Percentiles rank a stretch among this genome's conserved stretches.
These are phyloP conservation scores for Parauchenoglanis punctatus DNA, from an alignment of 2,797 vertebrate species.

Conservation along the genomic window DNA sequence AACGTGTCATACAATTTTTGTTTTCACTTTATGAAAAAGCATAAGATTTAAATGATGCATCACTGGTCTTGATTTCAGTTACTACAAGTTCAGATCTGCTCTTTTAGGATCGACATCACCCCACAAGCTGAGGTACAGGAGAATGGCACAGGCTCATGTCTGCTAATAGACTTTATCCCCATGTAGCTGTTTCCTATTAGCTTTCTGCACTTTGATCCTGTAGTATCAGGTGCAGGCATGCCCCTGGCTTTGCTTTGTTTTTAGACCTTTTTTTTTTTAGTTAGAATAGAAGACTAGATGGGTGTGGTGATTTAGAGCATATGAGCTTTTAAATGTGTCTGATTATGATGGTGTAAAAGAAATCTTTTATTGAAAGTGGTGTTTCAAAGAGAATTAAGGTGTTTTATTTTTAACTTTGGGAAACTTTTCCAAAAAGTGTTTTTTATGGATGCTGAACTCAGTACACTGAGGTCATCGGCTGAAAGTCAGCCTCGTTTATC, in stretches of 20 bases:
- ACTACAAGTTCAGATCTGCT: conserved; percentile 72
- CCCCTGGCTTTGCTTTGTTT: conserved; percentile 1
- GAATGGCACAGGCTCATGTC: not conserved
- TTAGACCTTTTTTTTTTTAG: not conserved
- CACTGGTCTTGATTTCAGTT: conserved; percentile 76
- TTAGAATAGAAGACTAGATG: not conserved
- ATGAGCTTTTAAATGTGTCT: not conserved
- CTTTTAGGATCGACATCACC: conserved; percentile 78
- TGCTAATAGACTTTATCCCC: not conserved
- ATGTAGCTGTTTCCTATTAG: not conserved
- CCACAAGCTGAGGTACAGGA: conserved; percentile 76
- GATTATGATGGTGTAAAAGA: not conserved
- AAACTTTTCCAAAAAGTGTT: not conserved
- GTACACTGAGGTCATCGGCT: not conserved
- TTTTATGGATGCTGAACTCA: not conserved
- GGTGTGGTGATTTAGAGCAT: not conserved
- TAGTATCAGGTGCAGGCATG: not conserved
- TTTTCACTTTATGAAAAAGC: not conserved
- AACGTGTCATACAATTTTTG: not conserved
- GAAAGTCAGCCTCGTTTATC: not conserved
- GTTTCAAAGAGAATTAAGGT: not conserved
- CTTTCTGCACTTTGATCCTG: not conserved
- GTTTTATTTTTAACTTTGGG: not conserved
- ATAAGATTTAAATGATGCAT: conserved; percentile 59
- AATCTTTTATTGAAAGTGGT: not conserved